Evolutionary conservation across 2,113 vertebrate species (phyloP).

Genomic region (Coreoperca whiteheadi): DNA sequence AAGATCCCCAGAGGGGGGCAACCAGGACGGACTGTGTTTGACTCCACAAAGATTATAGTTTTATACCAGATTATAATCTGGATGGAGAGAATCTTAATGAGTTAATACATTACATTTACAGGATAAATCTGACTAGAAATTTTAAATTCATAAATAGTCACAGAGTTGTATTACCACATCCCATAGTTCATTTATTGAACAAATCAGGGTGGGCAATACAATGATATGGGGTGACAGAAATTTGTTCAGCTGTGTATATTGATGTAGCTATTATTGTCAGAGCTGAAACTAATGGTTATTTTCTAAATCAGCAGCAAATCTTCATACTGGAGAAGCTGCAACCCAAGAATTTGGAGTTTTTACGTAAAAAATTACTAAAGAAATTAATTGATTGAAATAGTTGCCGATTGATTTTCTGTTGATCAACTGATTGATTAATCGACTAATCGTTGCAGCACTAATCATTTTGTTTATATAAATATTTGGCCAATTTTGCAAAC

Average conservation of each 20-base stretch:
- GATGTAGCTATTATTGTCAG: too few species aligned
- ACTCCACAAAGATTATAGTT: background rate
- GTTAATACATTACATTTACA: slow-evolving; percentile 8
- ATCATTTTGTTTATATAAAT: too few species aligned
- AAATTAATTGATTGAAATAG: too few species aligned
- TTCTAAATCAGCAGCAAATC: background rate
- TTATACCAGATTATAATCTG: slow-evolving; percentile 63
- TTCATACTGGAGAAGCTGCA: too few species aligned
- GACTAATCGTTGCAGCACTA: too few species aligned
- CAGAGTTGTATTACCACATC: background rate
- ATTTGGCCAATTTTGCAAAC: too few species aligned
- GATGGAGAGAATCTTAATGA: background rate
- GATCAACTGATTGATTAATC: too few species aligned
- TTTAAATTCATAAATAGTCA: background rate
- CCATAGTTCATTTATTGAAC: background rate
- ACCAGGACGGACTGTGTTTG: background rate
- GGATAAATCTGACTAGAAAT: background rate
- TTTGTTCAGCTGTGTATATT: too few species aligned
- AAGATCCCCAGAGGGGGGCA: slow-evolving; percentile 17
- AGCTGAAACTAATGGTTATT: background rate
- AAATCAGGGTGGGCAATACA: background rate
- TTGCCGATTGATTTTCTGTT: too few species aligned
- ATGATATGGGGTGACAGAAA: background rate
- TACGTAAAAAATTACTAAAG: too few species aligned
- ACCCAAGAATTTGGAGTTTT: too few species aligned